Conservation (phyloP, 2,797 vertebrate genomes). For the Sebastes minor region DNA sequence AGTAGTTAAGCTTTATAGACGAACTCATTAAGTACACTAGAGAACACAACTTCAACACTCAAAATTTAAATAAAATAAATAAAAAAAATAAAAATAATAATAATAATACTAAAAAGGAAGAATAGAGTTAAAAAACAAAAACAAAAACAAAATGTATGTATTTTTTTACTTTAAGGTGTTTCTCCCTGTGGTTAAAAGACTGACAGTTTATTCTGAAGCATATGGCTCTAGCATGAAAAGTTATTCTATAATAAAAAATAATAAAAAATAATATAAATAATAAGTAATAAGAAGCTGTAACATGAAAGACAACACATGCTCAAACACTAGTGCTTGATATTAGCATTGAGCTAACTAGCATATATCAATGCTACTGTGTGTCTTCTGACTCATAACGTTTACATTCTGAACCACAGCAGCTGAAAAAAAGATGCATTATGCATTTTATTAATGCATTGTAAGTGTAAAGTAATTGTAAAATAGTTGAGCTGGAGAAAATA, state of each 20-base stretch:
- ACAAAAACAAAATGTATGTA: no score
- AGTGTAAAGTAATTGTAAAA: fast-evolving
- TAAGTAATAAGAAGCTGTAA: no score
- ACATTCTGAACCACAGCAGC: fast-evolving
- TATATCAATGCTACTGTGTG: neutral
- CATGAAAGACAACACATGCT: neutral
- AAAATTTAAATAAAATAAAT: no score
- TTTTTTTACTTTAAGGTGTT: neutral
- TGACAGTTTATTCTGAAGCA: neutral
- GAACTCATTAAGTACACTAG: no score
- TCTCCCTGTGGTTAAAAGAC: neutral
- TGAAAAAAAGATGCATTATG: fast-evolving
- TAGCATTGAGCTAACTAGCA: conserved; percentile 34
- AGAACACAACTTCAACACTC: no score
- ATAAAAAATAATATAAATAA: no score
- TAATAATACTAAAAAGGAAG: no score
- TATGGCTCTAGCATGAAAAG: no score
- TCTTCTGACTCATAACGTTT: neutral
- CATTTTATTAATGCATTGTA: fast-evolving
- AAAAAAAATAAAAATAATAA: no score
- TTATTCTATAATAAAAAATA: no score
- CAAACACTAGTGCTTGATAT: neutral
- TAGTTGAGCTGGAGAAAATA: fast-evolving
- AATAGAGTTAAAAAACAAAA: no score
- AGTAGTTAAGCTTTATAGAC: fast-evolving